phyloP scores from a whole-genome alignment of 2,797 vertebrate species.

The Notamacropus eugenii region DNA sequence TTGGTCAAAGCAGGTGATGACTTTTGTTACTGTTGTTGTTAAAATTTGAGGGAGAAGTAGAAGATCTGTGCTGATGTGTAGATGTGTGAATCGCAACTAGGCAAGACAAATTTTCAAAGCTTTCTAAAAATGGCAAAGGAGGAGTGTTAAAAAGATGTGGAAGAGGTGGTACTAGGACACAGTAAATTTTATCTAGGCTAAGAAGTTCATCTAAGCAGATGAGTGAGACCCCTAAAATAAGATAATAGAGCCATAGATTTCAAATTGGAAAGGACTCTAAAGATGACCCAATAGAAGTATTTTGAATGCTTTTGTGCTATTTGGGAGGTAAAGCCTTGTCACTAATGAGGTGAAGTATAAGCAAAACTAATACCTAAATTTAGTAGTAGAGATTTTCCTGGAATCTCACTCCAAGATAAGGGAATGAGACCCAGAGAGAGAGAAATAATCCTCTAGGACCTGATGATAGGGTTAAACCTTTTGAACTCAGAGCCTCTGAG shows the following conservation, averaged over 20 bases:
- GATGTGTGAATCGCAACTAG: slow-evolving; percentile 11
- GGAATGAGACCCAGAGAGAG: not conserved
- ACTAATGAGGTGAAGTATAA: not conserved
- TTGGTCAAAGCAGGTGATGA: not conserved
- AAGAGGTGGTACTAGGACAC: too few species aligned
- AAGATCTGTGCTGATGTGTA: not conserved
- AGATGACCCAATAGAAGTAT: not conserved
- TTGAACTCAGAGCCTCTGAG: not conserved
- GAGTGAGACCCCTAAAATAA: not conserved
- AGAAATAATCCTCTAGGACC: not conserved
- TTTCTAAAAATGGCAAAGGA: too few species aligned
- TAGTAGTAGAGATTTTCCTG: not conserved
- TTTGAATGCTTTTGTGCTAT: not conserved
- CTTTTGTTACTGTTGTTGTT: not conserved
- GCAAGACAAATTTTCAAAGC: slow-evolving; percentile 8
- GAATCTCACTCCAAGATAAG: not conserved
- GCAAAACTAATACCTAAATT: not conserved
- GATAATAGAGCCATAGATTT: not conserved
- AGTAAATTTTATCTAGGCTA: too few species aligned
- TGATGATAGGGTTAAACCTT: not conserved
- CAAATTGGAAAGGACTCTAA: not conserved
- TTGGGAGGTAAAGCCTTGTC: not conserved
- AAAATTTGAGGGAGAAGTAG: slow-evolving; percentile 15
- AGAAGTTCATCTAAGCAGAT: too few species aligned
- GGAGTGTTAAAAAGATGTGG: too few species aligned